phyloP scores from a whole-genome alignment of 2,113 vertebrate species.

The Festucalex cinctus region DNA sequence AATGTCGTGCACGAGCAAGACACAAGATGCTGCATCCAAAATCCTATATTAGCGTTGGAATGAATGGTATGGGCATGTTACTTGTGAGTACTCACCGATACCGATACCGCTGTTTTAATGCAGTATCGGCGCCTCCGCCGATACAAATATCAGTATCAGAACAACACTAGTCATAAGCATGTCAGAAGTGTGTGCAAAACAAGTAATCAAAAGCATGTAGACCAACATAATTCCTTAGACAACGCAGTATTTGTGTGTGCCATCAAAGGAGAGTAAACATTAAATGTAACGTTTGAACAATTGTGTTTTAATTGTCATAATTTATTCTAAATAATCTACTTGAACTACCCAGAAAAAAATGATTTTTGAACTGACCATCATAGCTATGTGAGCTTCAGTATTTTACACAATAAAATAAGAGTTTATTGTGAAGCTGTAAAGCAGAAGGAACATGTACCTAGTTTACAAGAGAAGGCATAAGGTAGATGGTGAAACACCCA shows the following conservation, averaged over 20 bases:
- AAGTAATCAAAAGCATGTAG: too few relatives aligned
- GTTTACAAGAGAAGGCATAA: not conserved
- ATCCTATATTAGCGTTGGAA: too few relatives aligned
- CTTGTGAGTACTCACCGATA: too few relatives aligned
- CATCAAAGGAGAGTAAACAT: not conserved
- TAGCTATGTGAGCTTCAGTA: not conserved
- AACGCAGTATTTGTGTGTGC: not conserved
- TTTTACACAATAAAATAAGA: not conserved
- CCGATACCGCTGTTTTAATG: too few relatives aligned
- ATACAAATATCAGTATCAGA: too few relatives aligned
- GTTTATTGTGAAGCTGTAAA: not conserved
- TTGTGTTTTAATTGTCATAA: not conserved
- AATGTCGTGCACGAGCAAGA: too few relatives aligned
- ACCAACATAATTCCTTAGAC: not conserved
- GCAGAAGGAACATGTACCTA: not conserved
- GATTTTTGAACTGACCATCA: not conserved
- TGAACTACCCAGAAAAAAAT: too few relatives aligned
- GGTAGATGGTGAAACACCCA: constrained; percentile 15
- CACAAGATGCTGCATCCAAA: too few relatives aligned
- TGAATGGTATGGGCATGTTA: too few relatives aligned
- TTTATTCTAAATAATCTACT: not conserved
- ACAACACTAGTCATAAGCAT: too few relatives aligned
- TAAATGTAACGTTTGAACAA: not conserved
- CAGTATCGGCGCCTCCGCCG: too few relatives aligned
- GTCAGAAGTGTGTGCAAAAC: not conserved